Evolutionary conservation across 1,140 invertebrate species (phyloP).

Genomic region (Drosophila kikkawai): DNA sequence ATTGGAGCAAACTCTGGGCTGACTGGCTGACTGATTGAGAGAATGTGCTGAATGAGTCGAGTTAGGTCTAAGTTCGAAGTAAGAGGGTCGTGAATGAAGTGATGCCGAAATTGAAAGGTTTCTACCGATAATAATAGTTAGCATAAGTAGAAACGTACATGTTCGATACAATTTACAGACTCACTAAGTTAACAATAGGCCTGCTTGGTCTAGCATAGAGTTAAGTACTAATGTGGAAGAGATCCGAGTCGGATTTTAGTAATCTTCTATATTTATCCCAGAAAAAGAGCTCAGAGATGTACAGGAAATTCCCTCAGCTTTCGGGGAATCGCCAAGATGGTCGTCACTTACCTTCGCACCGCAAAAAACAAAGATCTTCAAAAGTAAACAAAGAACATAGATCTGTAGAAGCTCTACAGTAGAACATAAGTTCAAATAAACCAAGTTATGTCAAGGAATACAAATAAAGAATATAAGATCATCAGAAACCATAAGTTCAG

Average conservation of each 20-base stretch:
- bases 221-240: constrained; percentile 29
- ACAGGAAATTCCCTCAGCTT: not conserved
- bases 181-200: constrained; percentile 59
- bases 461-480: constrained; percentile 5
- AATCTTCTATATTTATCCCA: not conserved
- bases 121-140: constrained; percentile 54
- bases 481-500: constrained; percentile 22
- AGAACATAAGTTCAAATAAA: constrained; percentile 15
- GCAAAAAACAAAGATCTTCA: constrained; percentile 34
- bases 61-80: constrained; percentile 7
- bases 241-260: constrained; percentile 2
- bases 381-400: constrained; percentile 21
- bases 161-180: constrained; percentile 43
- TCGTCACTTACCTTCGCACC: constrained; percentile 49
- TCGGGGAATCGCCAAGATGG: constrained; percentile 1
- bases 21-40: constrained; percentile 29
- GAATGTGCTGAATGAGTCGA: constrained; percentile 40
- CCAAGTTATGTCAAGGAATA: constrained; percentile 8
- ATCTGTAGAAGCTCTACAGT: constrained; percentile 30
- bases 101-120: constrained; percentile 36
- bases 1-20: constrained; percentile 11
- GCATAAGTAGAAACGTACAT: constrained; percentile 49
- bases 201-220: constrained; percentile 63
- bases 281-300: not conserved
- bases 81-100: constrained; percentile 28